Evolutionary conservation across 2,797 vertebrate genomes (phyloP).

Genomic region (Siniperca obscura): DNA sequence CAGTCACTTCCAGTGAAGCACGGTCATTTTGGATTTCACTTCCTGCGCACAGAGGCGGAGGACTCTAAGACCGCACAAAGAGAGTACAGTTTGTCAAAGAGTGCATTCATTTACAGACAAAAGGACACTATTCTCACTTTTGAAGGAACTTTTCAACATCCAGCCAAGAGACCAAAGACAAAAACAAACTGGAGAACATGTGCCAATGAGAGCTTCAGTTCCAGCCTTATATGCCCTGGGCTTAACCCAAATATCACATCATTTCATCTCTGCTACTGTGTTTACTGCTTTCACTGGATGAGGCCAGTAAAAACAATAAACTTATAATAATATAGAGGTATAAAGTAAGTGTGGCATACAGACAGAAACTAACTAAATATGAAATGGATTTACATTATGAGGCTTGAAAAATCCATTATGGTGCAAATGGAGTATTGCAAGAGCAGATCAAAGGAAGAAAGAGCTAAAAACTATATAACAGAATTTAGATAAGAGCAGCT

Average conservation of each 20-base stretch:
- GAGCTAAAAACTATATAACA: background rate
- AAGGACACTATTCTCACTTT: slow-evolving; percentile 53
- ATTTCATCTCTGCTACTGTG: background rate
- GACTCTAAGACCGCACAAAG: slow-evolving; percentile 15
- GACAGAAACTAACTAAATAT: background rate
- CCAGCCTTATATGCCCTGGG: background rate
- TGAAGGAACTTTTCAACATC: slow-evolving; percentile 22
- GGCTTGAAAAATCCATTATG: background rate
- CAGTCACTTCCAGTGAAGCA: slow-evolving; percentile 32
- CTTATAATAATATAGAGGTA: background rate
- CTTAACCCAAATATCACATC: background rate
- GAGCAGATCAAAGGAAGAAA: background rate
- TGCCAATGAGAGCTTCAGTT: background rate
- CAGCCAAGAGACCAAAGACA: slow-evolving; percentile 32
- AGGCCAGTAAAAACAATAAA: background rate
- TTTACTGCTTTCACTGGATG: background rate
- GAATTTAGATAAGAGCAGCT: background rate
- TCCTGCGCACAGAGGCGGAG: slow-evolving; percentile 34
- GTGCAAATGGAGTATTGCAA: background rate
- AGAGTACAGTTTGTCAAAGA: slow-evolving; percentile 53
- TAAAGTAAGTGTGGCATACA: background rate
- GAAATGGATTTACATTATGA: background rate
- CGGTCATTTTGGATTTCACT: slow-evolving; percentile 20
- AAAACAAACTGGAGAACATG: slow-evolving; percentile 30
- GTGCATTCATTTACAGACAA: slow-evolving; percentile 66